These are phyloP conservation scores for Pongo pygmaeus DNA, from an alignment of 2,113 vertebrate genomes.

Conservation along the genomic window DNA sequence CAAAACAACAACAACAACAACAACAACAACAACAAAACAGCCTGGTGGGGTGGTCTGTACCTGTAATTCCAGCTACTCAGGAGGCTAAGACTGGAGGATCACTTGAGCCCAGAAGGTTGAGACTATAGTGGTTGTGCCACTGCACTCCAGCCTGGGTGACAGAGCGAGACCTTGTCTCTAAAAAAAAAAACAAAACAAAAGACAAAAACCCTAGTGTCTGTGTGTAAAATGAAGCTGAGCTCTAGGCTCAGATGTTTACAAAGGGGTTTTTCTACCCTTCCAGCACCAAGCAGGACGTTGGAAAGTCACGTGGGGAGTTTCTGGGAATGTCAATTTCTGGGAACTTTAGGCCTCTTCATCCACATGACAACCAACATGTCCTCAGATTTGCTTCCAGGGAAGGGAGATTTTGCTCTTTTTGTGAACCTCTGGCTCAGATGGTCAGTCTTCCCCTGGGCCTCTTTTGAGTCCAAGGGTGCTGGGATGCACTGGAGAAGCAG, in stretches of 20 bases:
- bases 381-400: not conserved
- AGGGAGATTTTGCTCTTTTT: not conserved
- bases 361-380: not conserved
- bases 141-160: not conserved
- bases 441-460: not conserved
- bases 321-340: not conserved
- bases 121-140: too few relatives aligned
- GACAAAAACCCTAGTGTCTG: not conserved
- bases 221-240: not conserved
- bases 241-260: not conserved
- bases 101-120: not conserved
- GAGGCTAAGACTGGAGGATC: not conserved
- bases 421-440: not conserved
- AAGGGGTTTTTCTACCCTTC: not conserved
- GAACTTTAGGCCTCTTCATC: not conserved
- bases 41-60: rapidly evolving
- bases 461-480: not conserved
- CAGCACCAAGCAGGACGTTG: too few relatives aligned
- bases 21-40: not conserved
- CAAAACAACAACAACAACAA: too few relatives aligned
- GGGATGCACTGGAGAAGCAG: not conserved
- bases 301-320: not conserved
- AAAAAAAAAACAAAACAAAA: not conserved
- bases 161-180: not conserved
- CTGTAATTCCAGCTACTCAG: not conserved